phyloP scores from a whole-genome alignment of 2,888 invertebrate genomes.

The Heliconius hortense region DNA sequence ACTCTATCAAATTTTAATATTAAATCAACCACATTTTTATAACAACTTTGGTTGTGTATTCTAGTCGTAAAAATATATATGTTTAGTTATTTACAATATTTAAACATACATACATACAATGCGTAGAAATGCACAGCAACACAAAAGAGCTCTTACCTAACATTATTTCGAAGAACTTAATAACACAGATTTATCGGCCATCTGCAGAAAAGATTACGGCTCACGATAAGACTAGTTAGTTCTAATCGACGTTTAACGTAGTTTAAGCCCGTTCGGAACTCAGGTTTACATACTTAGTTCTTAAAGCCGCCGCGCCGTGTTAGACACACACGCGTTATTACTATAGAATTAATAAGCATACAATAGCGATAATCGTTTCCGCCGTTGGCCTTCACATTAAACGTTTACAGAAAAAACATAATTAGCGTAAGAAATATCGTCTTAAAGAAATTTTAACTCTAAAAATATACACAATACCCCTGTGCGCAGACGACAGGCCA shows the following conservation, averaged over 20 bases:
- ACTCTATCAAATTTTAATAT: slow-evolving; percentile 77
- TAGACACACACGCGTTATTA: slow-evolving; percentile 47
- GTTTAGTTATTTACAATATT: slow-evolving; percentile 81
- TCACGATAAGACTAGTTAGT: slow-evolving; percentile 63
- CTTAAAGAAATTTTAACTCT: slow-evolving; percentile 66
- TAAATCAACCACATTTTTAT: slow-evolving; percentile 82
- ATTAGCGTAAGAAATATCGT: slow-evolving; percentile 64
- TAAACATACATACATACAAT: slow-evolving; percentile 84
- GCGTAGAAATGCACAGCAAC: slow-evolving; percentile 81
- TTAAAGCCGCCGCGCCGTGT: slow-evolving; percentile 50
- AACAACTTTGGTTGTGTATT: slow-evolving; percentile 83
- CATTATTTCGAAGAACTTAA: slow-evolving; percentile 70
- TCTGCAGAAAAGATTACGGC: slow-evolving; percentile 67
- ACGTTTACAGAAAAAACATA: slow-evolving; percentile 74
- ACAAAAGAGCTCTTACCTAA: slow-evolving; percentile 75
- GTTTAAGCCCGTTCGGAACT: slow-evolving; percentile 47
- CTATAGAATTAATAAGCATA: slow-evolving; percentile 48
- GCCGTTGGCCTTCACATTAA: slow-evolving; percentile 67
- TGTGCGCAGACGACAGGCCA: slow-evolving; percentile 79
- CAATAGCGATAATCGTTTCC: slow-evolving; percentile 61
- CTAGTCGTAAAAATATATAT: slow-evolving; percentile 83
- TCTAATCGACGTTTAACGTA: slow-evolving; percentile 48
- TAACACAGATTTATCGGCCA: slow-evolving; percentile 78
- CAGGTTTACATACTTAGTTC: slow-evolving; percentile 47
- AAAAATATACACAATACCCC: slow-evolving; percentile 72